Conservation (phyloP, 2,113 vertebrate genomes). For the Pseudopodoces humilis region DNA sequence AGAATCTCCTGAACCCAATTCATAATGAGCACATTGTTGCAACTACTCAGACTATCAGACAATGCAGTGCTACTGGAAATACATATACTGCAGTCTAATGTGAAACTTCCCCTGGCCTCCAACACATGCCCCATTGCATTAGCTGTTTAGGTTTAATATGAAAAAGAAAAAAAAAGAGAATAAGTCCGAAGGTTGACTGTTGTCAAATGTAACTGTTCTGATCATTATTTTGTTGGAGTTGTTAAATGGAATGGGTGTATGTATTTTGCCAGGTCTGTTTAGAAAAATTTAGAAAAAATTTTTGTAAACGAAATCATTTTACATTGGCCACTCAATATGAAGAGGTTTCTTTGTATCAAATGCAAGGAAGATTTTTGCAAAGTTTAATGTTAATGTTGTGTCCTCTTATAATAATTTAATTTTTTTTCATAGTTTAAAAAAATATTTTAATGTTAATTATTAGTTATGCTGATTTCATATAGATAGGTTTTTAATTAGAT, state of each 20-base stretch:
- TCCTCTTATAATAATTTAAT: conserved; percentile 78
- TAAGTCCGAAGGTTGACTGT: conserved; percentile 74
- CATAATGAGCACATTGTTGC: conserved; percentile 83
- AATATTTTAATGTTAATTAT: conserved; percentile 80
- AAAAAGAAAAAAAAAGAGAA: conserved; percentile 53
- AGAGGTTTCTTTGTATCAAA: conserved; percentile 71
- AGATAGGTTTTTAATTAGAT: conserved; percentile 78
- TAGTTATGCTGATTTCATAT: conserved; percentile 77
- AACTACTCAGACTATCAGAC: conserved; percentile 81
- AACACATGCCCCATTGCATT: background rate
- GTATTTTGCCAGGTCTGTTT: conserved; percentile 75
- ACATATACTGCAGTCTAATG: conserved; percentile 83
- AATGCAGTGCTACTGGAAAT: conserved; percentile 82
- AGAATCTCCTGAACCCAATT: conserved; percentile 78
- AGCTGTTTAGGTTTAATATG: conserved; percentile 68
- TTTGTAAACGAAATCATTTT: conserved; percentile 70
- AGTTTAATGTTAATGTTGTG: conserved; percentile 75
- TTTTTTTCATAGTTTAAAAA: conserved; percentile 76
- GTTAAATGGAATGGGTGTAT: conserved; percentile 77
- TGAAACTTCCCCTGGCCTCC: conserved; percentile 19
- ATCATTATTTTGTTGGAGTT: conserved; percentile 75
- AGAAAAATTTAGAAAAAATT: background rate
- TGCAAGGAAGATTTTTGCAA: conserved; percentile 78
- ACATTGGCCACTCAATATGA: conserved; percentile 59
- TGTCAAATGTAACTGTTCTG: conserved; percentile 78